Conservation (phyloP, 2,888 invertebrate species). For the Candidula unifasciata region DNA sequence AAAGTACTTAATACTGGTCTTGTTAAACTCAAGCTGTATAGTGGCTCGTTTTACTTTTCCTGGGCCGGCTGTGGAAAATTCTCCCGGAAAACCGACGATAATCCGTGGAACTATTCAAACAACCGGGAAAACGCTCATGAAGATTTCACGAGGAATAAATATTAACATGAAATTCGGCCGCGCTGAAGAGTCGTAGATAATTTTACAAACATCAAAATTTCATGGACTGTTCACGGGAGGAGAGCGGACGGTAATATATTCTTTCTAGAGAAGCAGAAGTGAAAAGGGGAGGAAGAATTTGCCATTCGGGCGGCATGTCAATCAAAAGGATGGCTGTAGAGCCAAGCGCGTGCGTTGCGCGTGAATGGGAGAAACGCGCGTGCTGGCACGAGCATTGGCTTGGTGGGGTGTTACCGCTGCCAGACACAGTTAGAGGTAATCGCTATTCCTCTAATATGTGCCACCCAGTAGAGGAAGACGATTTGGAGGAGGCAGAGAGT, state of each 20-base stretch:
- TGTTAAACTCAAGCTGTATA: neutral
- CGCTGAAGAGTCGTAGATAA: neutral
- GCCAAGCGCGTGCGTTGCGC: constrained; percentile 27
- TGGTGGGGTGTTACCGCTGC: neutral
- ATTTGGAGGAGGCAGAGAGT: no score
- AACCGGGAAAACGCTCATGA: constrained; percentile 41
- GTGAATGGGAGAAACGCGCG: constrained; percentile 6
- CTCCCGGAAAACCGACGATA: neutral
- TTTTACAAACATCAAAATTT: constrained; percentile 52
- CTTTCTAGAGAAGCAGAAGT: neutral
- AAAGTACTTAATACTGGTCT: no score
- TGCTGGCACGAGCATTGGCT: neutral
- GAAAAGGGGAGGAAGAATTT: neutral
- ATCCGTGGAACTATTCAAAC: constrained; percentile 25
- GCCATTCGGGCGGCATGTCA: constrained; percentile 9
- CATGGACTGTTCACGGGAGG: constrained; percentile 33
- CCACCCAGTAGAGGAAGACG: no score
- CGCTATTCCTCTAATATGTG: no score
- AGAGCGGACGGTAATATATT: constrained; percentile 18
- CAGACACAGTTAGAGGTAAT: neutral
- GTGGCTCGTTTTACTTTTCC: neutral
- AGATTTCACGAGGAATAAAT: constrained; percentile 51
- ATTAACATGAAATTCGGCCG: constrained; percentile 25
- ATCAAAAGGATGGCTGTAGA: neutral
- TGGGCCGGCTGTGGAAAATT: neutral